phyloP scores from a whole-genome alignment of 2,113 vertebrate genomes.

The Lampris incognitus region DNA sequence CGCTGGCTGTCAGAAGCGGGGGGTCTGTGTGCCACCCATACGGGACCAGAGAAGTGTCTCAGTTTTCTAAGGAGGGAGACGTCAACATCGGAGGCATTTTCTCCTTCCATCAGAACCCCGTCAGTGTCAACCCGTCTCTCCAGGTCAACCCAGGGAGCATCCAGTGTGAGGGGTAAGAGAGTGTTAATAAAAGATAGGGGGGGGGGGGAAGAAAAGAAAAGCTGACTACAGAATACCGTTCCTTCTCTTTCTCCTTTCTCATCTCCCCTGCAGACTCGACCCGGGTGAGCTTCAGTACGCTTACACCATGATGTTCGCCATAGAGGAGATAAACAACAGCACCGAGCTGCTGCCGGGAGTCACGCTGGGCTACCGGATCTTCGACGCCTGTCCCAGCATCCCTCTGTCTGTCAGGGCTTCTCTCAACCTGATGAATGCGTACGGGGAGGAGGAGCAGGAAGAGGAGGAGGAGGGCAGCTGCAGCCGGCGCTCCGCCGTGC shows the following conservation, averaged over 20 bases:
- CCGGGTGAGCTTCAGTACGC: slow-evolving; percentile 80
- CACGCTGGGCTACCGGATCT: slow-evolving; percentile 81
- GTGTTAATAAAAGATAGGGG: not conserved
- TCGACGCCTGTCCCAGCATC: slow-evolving; percentile 81
- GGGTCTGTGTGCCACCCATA: slow-evolving; percentile 72
- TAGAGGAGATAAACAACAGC: slow-evolving; percentile 83
- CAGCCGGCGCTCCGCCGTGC: slow-evolving; percentile 63
- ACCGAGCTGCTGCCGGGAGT: slow-evolving; percentile 76
- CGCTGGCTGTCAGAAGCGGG: slow-evolving; percentile 59
- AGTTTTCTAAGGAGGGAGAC: slow-evolving; percentile 81
- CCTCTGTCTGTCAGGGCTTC: slow-evolving; percentile 80
- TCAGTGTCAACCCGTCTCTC: slow-evolving; percentile 69
- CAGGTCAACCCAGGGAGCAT: slow-evolving; percentile 73
- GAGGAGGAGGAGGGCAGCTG: slow-evolving; percentile 54
- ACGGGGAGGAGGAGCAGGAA: slow-evolving; percentile 26
- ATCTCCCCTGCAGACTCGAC: slow-evolving; percentile 69
- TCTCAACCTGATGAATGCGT: slow-evolving; percentile 78
- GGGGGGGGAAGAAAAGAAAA: no score
- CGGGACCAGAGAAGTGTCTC: slow-evolving; percentile 73
- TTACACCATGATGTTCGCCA: slow-evolving; percentile 83
- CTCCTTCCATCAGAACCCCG: slow-evolving; percentile 81
- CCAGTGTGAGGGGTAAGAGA: slow-evolving; percentile 79
- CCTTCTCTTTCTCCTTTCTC: not conserved
- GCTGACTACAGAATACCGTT: not conserved
- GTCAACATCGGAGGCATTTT: slow-evolving; percentile 83